phyloP scores from a whole-genome alignment of 2,888 invertebrate species.

The Cheilosia vernalis region DNA sequence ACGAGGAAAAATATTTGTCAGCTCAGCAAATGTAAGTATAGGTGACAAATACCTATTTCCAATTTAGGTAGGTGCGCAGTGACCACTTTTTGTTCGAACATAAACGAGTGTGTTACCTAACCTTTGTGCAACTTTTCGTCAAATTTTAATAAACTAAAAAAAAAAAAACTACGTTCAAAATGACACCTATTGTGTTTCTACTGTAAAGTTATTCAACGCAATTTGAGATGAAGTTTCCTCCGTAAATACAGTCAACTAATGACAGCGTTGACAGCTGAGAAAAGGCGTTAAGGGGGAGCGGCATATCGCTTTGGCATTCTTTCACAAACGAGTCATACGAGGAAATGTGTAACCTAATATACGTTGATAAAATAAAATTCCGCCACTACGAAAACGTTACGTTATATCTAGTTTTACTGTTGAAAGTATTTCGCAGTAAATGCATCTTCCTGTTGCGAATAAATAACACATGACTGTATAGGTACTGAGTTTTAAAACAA shows the following conservation, averaged over 20 bases:
- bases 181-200: neutral
- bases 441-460: no score
- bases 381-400: constrained; percentile 10
- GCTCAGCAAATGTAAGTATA: no score
- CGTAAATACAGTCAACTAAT: constrained; percentile 25
- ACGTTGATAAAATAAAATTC: constrained; percentile 35
- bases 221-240: constrained; percentile 5
- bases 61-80: no score
- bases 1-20: no score
- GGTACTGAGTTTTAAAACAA: no score
- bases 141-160: neutral
- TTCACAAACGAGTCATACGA: constrained; percentile 37
- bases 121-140: no score
- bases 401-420: neutral
- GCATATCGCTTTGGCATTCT: constrained; percentile 25
- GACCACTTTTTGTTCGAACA: no score
- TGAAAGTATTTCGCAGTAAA: neutral
- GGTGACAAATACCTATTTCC: no score
- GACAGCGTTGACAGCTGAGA: constrained; percentile 9
- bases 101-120: no score
- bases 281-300: neutral
- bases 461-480: no score
- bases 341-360: constrained; percentile 54
- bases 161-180: neutral
- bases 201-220: constrained; percentile 5